These are phyloP conservation scores for Caenorhabditis afra DNA, from an alignment of 2,888 invertebrate species.

Conservation along the genomic window DNA sequence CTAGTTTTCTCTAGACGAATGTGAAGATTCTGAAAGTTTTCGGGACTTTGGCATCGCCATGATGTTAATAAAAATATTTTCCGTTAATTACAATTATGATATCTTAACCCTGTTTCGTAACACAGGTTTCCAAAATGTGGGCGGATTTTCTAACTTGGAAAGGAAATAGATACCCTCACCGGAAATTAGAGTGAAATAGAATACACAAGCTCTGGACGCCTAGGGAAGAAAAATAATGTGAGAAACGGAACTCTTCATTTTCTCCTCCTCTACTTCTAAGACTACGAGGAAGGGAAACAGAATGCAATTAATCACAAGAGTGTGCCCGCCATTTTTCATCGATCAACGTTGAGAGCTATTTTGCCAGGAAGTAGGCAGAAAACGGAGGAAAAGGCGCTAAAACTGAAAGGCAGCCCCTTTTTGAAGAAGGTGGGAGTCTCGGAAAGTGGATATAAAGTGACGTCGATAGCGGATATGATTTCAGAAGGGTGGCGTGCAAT, in stretches of 20 bases:
- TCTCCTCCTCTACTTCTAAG: neutral
- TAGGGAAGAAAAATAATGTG: constrained; percentile 24
- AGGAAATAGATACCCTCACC: neutral
- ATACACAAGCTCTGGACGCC: constrained; percentile 15
- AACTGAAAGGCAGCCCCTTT: neutral
- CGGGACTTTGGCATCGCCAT: constrained; percentile 49
- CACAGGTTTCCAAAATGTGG: too few species aligned
- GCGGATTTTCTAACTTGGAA: too few species aligned
- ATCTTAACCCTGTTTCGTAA: too few species aligned
- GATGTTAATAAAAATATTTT: constrained; percentile 50
- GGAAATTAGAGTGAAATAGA: constrained; percentile 25
- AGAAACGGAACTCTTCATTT: constrained; percentile 11
- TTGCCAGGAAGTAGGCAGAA: neutral
- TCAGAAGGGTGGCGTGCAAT: neutral
- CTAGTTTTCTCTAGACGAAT: constrained; percentile 49
- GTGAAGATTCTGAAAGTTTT: constrained; percentile 37
- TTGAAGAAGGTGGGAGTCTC: neutral
- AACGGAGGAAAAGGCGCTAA: neutral
- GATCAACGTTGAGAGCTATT: neutral
- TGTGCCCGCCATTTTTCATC: neutral
- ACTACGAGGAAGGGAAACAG: neutral
- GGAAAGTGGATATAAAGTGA: neutral
- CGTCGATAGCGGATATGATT: constrained; percentile 14
- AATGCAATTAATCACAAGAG: constrained; percentile 5
- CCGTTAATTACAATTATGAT: too few species aligned